These are phyloP conservation scores for Lacerta bilineata DNA, from an alignment of 2,797 vertebrate species.

Conservation along the genomic window DNA sequence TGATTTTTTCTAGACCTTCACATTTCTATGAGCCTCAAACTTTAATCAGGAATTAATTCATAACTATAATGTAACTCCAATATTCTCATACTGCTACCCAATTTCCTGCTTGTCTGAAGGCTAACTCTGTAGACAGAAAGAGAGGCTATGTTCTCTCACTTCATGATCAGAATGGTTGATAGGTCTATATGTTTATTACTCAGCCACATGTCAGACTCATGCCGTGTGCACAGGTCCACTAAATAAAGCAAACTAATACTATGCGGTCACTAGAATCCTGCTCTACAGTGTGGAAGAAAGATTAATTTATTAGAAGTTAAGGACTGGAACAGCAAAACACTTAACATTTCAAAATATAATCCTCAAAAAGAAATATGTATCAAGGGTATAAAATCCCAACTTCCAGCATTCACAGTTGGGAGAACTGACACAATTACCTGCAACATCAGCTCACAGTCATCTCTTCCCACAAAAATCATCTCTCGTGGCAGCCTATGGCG, in stretches of 20 bases:
- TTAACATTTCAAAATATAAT: slow-evolving; percentile 23
- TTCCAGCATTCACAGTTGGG: slow-evolving; percentile 45
- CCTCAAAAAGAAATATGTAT: slow-evolving; percentile 49
- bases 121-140: neutral
- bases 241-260: neutral
- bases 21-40: neutral
- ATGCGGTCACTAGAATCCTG: neutral
- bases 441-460: slow-evolving; percentile 99
- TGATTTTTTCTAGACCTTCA: neutral
- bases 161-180: neutral
- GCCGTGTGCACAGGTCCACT: neutral
- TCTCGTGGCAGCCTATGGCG: slow-evolving; percentile 96
- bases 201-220: neutral
- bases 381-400: neutral
- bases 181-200: neutral
- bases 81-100: neutral
- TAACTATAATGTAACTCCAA: neutral
- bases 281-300: slow-evolving; percentile 16
- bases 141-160: neutral
- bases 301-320: slow-evolving; percentile 15
- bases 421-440: slow-evolving; percentile 86
- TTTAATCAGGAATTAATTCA: neutral
- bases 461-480: slow-evolving; percentile 99
- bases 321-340: neutral
- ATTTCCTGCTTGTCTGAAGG: neutral